A percentile compares a stretch with the other conserved stretches of the same genome.
These are phyloP conservation scores for Bombylius discolor DNA, from an alignment of 2,888 invertebrate genomes.

Conservation along the genomic window DNA sequence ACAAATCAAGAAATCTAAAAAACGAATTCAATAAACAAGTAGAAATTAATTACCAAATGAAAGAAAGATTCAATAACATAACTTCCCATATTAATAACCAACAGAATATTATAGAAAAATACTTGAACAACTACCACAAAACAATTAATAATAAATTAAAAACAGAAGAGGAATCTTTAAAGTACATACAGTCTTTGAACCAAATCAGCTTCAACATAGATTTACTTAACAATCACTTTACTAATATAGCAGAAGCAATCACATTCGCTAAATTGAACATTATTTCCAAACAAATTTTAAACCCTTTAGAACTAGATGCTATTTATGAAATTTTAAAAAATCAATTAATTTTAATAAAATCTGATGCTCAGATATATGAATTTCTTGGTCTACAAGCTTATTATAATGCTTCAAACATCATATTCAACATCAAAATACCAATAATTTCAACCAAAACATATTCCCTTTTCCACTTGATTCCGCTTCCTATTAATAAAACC, in stretches of 20 bases:
- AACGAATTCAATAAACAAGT: neutral
- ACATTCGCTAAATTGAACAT: conserved; percentile 10
- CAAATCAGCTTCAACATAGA: conserved; percentile 10
- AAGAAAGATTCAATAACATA: neutral
- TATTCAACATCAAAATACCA: neutral
- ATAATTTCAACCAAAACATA: neutral
- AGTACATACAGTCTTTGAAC: conserved; percentile 3
- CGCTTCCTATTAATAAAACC: neutral
- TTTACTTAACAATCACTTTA: conserved; percentile 5
- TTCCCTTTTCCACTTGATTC: neutral
- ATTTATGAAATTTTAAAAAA: neutral
- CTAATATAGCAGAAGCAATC: conserved; percentile 11
- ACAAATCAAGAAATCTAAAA: neutral
- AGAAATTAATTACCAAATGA: neutral
- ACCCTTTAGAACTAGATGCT: conserved; percentile 6
- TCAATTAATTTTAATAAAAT: neutral
- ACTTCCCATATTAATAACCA: conserved; percentile 4
- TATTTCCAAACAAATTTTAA: conserved; percentile 11
- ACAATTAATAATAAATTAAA: conserved; percentile 1
- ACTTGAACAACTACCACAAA: conserved; percentile 4
- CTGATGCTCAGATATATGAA: neutral
- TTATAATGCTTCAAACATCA: neutral
- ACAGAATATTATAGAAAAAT: conserved; percentile 5
- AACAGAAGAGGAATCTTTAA: neutral
- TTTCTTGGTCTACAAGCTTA: neutral